Evolutionary conservation across 2,888 invertebrate species (phyloP).

Genomic region (Amiota minor): DNA sequence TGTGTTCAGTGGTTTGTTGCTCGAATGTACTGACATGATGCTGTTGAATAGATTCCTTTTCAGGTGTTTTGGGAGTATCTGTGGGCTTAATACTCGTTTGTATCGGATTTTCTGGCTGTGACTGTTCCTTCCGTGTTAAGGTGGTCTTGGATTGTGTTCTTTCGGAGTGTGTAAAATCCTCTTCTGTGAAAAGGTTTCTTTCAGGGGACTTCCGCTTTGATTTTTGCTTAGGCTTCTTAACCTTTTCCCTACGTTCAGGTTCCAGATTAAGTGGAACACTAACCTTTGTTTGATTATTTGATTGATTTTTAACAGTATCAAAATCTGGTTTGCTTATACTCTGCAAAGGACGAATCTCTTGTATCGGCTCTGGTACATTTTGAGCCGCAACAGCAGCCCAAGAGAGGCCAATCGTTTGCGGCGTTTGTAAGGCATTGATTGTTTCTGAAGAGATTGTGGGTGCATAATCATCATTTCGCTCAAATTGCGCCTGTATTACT

Average conservation of each 20-base stretch:
- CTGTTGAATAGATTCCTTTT: not conserved
- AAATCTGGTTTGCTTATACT: constrained; percentile 35
- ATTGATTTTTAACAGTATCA: constrained; percentile 34
- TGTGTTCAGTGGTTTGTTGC: not conserved
- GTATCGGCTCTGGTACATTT: constrained; percentile 65
- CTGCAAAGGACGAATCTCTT: constrained; percentile 58
- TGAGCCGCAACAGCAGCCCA: constrained; percentile 67
- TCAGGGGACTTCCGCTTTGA: constrained; percentile 49
- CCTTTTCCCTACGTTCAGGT: constrained; percentile 49
- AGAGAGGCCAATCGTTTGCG: constrained; percentile 53
- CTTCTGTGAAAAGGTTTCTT: not conserved
- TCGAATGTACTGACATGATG: too few relatives aligned
- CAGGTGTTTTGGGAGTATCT: not conserved
- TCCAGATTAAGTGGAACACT: constrained; percentile 49
- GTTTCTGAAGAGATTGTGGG: not conserved
- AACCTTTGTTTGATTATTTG: constrained; percentile 39
- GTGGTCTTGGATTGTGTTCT: not conserved
- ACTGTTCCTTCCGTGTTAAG: not conserved
- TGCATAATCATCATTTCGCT: not conserved
- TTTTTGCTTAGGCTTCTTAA: constrained; percentile 59
- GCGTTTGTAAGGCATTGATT: not conserved
- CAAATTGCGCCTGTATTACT: not conserved
- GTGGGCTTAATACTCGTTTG: not conserved
- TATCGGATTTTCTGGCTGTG: not conserved
- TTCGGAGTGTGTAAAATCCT: not conserved